Conservation (phyloP, 2,888 invertebrate species). For the Poecilus cupreus region DNA sequence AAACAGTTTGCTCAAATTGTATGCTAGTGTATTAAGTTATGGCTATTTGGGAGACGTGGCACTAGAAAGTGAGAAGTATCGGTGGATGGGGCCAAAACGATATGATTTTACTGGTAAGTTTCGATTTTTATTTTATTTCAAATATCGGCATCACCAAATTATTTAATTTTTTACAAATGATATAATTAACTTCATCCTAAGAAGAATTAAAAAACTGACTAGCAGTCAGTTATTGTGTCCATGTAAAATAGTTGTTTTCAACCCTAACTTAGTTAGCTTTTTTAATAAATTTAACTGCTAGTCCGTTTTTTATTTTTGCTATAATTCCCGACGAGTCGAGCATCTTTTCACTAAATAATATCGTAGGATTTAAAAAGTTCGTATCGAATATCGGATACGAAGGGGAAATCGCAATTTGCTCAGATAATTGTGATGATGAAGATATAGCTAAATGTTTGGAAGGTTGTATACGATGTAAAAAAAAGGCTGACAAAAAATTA, state of each 20-base stretch:
- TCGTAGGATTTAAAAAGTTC: conserved; percentile 78
- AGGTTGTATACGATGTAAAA: conserved; percentile 73
- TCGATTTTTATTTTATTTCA: too few species aligned
- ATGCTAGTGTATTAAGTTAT: conserved; percentile 86
- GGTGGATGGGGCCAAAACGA: conserved; percentile 91
- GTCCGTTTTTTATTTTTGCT: too few species aligned
- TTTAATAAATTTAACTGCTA: too few species aligned
- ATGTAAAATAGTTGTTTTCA: too few species aligned
- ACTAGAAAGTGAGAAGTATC: conserved; percentile 84
- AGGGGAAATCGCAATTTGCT: conserved; percentile 77
- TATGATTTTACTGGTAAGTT: conserved; percentile 84
- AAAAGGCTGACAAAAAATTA: conserved; percentile 62
- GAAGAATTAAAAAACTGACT: too few species aligned
- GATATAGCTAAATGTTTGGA: conserved; percentile 73
- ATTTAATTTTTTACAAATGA: too few species aligned
- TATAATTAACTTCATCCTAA: too few species aligned
- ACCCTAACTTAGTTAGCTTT: too few species aligned
- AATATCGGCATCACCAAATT: too few species aligned
- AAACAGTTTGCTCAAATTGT: conserved; percentile 78
- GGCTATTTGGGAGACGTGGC: conserved; percentile 91
- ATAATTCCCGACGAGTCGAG: too few species aligned
- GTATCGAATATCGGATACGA: conserved; percentile 79
- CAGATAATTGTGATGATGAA: conserved; percentile 72
- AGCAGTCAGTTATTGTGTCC: too few species aligned
- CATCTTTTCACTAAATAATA: too few species aligned